Conservation (phyloP, 2,113 vertebrate genomes). For the pig (Sus scrofa) region DNA sequence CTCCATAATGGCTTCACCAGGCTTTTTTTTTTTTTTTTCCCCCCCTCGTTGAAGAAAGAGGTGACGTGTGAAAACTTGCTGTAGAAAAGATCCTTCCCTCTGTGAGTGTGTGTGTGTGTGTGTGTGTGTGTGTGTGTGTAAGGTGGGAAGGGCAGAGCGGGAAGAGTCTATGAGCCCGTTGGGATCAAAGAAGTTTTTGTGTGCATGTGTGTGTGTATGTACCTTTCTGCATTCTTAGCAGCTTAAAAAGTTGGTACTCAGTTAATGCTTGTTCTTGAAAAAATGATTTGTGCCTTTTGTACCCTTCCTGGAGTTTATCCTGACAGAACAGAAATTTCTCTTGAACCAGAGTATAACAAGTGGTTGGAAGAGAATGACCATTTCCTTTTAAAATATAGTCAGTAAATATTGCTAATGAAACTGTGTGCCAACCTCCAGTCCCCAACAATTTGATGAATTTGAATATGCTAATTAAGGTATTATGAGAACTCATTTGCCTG, state of each 20-base stretch:
- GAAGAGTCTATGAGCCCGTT: not conserved
- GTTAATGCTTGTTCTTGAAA: constrained; percentile 12
- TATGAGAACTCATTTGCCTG: not conserved
- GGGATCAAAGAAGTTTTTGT: not conserved
- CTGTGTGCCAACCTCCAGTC: not conserved
- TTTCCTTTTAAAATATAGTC: not conserved
- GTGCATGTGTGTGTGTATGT: not conserved
- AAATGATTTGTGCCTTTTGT: not conserved
- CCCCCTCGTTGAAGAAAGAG: not conserved
- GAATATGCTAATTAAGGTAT: not conserved
- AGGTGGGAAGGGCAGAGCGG: not conserved
- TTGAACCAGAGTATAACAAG: not conserved
- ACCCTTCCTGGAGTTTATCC: not conserved
- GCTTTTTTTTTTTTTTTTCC: not conserved
- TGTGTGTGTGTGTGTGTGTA: no score
- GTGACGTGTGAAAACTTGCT: not conserved
- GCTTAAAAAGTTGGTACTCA: not conserved
- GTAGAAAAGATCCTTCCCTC: not conserved
- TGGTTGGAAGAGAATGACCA: not conserved
- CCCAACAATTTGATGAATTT: not conserved
- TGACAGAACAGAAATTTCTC: not conserved
- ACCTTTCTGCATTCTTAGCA: not conserved
- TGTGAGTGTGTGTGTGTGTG: no score
- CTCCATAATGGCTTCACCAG: not conserved
- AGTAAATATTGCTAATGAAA: not conserved